Percentiles rank a stretch among this genome's conserved stretches.
These are phyloP conservation scores for Neodiprion fabricii DNA, from an alignment of 1,140 invertebrate genomes.

Conservation along the genomic window DNA sequence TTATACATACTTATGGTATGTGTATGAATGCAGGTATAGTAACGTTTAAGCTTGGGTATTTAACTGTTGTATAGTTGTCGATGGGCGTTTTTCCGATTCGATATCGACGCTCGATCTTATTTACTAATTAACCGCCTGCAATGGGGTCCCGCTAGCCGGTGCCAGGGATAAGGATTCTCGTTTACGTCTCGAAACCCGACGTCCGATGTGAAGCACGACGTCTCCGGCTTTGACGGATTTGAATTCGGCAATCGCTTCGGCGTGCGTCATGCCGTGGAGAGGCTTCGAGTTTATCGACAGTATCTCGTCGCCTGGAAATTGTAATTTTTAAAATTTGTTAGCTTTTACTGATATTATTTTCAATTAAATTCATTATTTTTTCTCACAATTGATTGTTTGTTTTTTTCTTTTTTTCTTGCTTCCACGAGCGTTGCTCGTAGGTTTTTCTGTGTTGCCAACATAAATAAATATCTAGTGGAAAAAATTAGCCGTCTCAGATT, in stretches of 20 bases:
- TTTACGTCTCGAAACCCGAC: constrained; percentile 64
- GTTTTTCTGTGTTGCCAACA: not conserved
- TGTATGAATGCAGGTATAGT: not conserved
- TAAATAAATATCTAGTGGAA: not conserved
- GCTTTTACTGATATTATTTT: constrained; percentile 1
- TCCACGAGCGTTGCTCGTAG: too few relatives aligned
- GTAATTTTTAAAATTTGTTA: constrained; percentile 19
- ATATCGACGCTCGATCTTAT: not conserved
- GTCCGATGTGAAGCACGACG: constrained; percentile 81
- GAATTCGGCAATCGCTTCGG: constrained; percentile 87
- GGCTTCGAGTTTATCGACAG: constrained; percentile 85
- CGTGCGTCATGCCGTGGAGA: constrained; percentile 85
- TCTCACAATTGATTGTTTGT: too few relatives aligned
- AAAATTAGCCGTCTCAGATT: too few relatives aligned
- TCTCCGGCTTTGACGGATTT: constrained; percentile 87
- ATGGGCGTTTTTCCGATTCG: too few relatives aligned
- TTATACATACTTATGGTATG: not conserved
- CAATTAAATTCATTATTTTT: not conserved
- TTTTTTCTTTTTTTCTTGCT: too few relatives aligned
- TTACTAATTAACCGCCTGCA: constrained; percentile 32
- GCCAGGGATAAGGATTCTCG: constrained; percentile 44
- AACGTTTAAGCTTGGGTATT: too few relatives aligned
- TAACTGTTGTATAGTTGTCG: too few relatives aligned
- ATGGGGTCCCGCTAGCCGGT: constrained; percentile 20
- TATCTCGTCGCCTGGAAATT: constrained; percentile 87